Evolutionary conservation across 2,888 invertebrate genomes (phyloP), one percentile per base, ranked within the genome.

Genomic region (Epsilonema sp.): DNA sequence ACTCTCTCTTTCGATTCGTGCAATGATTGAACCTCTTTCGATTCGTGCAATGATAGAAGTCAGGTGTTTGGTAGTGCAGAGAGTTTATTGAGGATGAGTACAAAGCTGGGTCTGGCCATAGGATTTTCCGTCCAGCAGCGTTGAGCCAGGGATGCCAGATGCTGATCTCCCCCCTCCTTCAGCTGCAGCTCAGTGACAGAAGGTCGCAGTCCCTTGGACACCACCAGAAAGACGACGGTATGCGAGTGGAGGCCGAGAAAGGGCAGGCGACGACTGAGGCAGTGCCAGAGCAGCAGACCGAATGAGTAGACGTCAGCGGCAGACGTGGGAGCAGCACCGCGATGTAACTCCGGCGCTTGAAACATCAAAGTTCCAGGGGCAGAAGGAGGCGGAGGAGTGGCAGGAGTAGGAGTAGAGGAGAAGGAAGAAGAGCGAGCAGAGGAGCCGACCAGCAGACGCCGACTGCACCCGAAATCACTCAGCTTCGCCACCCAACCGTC

Each of bases 401-500:
- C n/a, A n/a, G n/a, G n/a, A n/a, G n/a, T n/a, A 2, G 22, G 24
- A 2, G 37, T 37, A 11, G 19, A 16, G 26, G 16, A 2, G 26
- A 19, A 20, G n/a, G 2, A 25, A n/a, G 19, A 22, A 8, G 43
- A 19, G 8, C 8, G 31, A 8, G 31, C 16, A 16, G 8, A 8
- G 8, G 31, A 31, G 31, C 16, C 31, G 31, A 16, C 16, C 22
- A 42, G 37, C 38, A 49, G 26, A 2, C 13, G 20, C 2, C 25
- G 39, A 13, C 42, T 47, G 43, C 43, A 49, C 25, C 49, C 49
- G 39, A 49, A 49, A 26, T 49, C 49, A 39, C 37, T 46, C 44
- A 49, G 37, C 23, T 49, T 49, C 23, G 45, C 42, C 5, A 21
- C 8, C 19, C 36, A 25, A 3, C 2, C 2, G 24, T 2, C 36